Evolutionary conservation across 2,113 vertebrate species (phyloP).

Genomic region (Octodon degus): DNA sequence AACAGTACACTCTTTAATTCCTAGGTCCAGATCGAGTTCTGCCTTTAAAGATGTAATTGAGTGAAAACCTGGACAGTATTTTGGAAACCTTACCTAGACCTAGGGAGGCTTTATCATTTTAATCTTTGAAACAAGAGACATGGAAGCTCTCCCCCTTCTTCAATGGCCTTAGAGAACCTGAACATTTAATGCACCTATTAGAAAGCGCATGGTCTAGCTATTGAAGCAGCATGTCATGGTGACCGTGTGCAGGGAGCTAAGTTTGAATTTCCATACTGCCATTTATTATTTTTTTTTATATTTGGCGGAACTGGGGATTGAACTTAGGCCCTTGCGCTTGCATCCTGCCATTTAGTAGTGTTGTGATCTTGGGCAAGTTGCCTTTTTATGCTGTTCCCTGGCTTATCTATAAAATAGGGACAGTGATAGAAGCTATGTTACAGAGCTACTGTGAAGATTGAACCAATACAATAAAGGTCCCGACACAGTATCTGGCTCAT

Average conservation of each 20-base stretch:
- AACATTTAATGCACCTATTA: background rate
- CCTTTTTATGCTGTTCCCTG: background rate
- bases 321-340: no score
- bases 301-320: no score
- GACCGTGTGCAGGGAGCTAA: background rate
- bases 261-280: background rate
- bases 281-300: background rate
- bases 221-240: background rate
- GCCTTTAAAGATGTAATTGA: background rate
- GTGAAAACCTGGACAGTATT: background rate
- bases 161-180: background rate
- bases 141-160: background rate
- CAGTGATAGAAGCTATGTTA: background rate
- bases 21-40: background rate
- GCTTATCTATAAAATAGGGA: constrained; percentile 40
- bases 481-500: background rate
- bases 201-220: background rate
- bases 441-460: background rate
- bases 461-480: background rate
- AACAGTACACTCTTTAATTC: background rate
- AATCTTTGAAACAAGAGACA: constrained; percentile 8
- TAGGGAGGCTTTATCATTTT: background rate
- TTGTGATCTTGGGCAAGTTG: background rate
- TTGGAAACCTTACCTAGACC: background rate
- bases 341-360: background rate